Percentiles rank a stretch among this genome's conserved stretches.
phyloP scores from a whole-genome alignment of 1,140 invertebrate genomes.

The Drosophila micromelanica region DNA sequence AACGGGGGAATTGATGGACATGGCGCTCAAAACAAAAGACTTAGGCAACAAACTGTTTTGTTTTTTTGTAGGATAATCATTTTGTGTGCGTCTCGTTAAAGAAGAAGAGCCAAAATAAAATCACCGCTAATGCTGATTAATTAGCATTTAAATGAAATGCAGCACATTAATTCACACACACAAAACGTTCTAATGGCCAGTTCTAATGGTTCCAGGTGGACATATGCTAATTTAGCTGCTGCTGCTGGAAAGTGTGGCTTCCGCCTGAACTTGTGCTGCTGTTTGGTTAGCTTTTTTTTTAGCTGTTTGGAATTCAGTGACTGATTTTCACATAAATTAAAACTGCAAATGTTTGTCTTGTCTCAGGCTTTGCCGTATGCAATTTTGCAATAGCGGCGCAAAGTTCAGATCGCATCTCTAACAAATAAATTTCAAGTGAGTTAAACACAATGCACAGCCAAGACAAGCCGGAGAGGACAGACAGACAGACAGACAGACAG shows the following conservation, averaged over 20 bases:
- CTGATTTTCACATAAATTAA: slow-evolving; percentile 73
- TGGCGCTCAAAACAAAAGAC: slow-evolving; percentile 50
- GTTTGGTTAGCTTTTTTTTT: slow-evolving; percentile 26
- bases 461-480: slow-evolving; percentile 41
- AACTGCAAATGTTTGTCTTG: slow-evolving; percentile 62
- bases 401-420: slow-evolving; percentile 71
- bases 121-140: slow-evolving; percentile 25
- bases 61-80: background rate
- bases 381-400: slow-evolving; percentile 57
- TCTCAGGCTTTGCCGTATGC: slow-evolving; percentile 6
- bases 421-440: slow-evolving; percentile 68
- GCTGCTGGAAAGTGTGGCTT: slow-evolving; percentile 36
- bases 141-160: slow-evolving; percentile 39
- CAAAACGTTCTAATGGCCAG: slow-evolving; percentile 13
- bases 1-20: slow-evolving; percentile 30
- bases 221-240: slow-evolving; percentile 37
- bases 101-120: slow-evolving; percentile 17
- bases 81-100: slow-evolving; percentile 1
- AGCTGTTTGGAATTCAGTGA: slow-evolving; percentile 13
- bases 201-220: background rate
- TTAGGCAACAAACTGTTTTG: slow-evolving; percentile 42
- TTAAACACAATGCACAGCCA: slow-evolving; percentile 73
- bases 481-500: slow-evolving; percentile 29
- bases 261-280: slow-evolving; percentile 29
- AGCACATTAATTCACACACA: slow-evolving; percentile 36